Evolutionary conservation across 1,140 invertebrate species (phyloP).

Genomic region (Pogonus chalceus): DNA sequence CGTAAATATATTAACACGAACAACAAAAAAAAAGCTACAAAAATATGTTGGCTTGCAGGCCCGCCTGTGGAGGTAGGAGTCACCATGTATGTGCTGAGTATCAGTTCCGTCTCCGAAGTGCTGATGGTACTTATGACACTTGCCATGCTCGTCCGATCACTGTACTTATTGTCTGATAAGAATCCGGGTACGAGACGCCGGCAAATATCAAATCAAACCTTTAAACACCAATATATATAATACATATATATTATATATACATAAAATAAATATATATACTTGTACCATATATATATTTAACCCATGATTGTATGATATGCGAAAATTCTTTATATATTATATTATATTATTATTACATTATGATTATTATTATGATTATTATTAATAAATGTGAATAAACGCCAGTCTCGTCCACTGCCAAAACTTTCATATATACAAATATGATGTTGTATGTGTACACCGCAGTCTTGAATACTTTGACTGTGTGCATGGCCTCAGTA

Average conservation of each 20-base stretch:
- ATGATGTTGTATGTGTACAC: constrained; percentile 18
- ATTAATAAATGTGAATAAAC: too few relatives aligned
- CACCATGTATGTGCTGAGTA: constrained; percentile 96
- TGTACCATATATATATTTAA: constrained; percentile 8
- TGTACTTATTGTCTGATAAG: constrained; percentile 6
- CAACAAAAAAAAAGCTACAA: too few relatives aligned
- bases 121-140: constrained; percentile 70
- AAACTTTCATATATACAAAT: constrained; percentile 9
- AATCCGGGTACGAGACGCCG: constrained; percentile 6
- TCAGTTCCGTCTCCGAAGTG: constrained; percentile 96
- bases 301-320: constrained; percentile 4
- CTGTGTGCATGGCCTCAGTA: constrained; percentile 39
- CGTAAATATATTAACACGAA: constrained; percentile 15
- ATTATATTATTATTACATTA: constrained; percentile 10
- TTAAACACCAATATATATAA: neutral
- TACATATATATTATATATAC: neutral
- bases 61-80: constrained; percentile 91
- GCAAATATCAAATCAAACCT: constrained; percentile 3
- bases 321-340: constrained; percentile 7
- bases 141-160: constrained; percentile 5
- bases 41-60: constrained; percentile 66
- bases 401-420: neutral
- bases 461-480: constrained; percentile 42
- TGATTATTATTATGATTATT: too few relatives aligned
- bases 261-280: constrained; percentile 11